Evolutionary conservation across 2,888 invertebrate genomes (phyloP).

Genomic region (Proisotoma minuta): DNA sequence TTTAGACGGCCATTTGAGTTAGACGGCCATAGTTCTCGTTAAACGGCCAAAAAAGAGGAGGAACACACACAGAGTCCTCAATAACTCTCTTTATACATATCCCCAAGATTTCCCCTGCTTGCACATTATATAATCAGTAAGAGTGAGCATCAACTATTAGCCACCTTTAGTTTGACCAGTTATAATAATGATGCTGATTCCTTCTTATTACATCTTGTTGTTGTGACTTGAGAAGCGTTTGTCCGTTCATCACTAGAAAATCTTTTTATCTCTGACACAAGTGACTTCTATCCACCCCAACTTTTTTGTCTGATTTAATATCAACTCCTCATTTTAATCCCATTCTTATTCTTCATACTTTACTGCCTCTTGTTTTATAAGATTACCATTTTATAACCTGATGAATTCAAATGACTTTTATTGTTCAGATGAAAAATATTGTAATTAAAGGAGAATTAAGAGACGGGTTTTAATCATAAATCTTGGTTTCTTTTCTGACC

Average conservation of each 20-base stretch:
- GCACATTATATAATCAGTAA: constrained; percentile 38
- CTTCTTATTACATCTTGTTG: constrained; percentile 2
- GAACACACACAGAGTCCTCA: constrained; percentile 28
- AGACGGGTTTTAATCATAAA: neutral
- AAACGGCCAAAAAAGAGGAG: constrained; percentile 5
- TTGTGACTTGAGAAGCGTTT: constrained; percentile 8
- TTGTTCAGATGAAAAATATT: constrained; percentile 11
- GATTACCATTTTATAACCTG: constrained; percentile 16
- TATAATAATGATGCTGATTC: constrained; percentile 21
- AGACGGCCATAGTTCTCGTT: constrained; percentile 4
- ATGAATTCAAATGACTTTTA: constrained; percentile 10
- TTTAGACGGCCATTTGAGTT: neutral
- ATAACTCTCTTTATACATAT: constrained; percentile 8
- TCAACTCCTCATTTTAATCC: constrained; percentile 22
- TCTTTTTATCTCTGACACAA: constrained; percentile 36
- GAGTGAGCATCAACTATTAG: neutral
- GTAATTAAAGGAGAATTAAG: constrained; percentile 16
- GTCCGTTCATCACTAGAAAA: constrained; percentile 30
- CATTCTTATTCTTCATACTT: constrained; percentile 3
- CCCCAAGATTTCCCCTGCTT: constrained; percentile 20
- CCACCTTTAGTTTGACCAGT: constrained; percentile 5
- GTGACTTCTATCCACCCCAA: constrained; percentile 34
- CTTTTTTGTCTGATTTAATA: constrained; percentile 31
- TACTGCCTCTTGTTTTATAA: constrained; percentile 9
- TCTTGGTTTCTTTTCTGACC: neutral